Percentiles rank a stretch among this genome's conserved stretches.
Conservation (phyloP, 1,140 invertebrate species). For the Drosophila nikananu region DNA sequence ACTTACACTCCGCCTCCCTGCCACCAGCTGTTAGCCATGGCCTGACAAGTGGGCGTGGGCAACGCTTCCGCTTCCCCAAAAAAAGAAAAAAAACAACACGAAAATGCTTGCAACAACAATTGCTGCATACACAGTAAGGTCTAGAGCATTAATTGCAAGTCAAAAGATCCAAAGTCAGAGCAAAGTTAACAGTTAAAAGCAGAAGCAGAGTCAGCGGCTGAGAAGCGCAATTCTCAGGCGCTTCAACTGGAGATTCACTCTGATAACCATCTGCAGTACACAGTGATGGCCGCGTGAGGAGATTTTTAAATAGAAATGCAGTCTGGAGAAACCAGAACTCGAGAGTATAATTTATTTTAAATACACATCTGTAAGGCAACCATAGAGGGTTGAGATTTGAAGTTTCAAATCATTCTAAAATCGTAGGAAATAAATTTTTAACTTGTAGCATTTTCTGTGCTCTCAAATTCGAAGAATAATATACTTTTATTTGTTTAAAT, state of each 20-base stretch:
- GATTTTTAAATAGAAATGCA: neutral
- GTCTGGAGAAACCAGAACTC: neutral
- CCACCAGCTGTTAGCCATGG: slow-evolving; percentile 33
- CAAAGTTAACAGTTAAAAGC: slow-evolving; percentile 52
- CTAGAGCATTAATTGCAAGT: slow-evolving; percentile 69
- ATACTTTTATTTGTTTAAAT: neutral
- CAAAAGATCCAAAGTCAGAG: slow-evolving; percentile 50
- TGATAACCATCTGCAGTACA: slow-evolving; percentile 24
- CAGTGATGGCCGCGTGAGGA: slow-evolving; percentile 16
- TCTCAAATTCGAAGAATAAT: neutral
- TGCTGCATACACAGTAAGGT: slow-evolving; percentile 42
- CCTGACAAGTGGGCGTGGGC: slow-evolving; percentile 77
- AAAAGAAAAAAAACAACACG: slow-evolving; percentile 47
- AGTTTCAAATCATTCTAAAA: neutral
- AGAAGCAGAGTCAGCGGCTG: slow-evolving; percentile 21
- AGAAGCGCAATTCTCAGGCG: slow-evolving; percentile 44
- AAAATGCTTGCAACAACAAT: slow-evolving; percentile 19
- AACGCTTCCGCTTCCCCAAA: slow-evolving; percentile 79
- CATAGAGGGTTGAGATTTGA: neutral
- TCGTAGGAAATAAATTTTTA: neutral
- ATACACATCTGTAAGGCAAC: neutral
- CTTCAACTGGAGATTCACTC: slow-evolving; percentile 42
- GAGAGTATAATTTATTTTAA: neutral
- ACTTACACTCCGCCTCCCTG: neutral
- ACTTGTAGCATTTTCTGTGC: neutral